phyloP scores from a whole-genome alignment of 2,113 vertebrate genomes.

The Phalacrocorax aristotelis region DNA sequence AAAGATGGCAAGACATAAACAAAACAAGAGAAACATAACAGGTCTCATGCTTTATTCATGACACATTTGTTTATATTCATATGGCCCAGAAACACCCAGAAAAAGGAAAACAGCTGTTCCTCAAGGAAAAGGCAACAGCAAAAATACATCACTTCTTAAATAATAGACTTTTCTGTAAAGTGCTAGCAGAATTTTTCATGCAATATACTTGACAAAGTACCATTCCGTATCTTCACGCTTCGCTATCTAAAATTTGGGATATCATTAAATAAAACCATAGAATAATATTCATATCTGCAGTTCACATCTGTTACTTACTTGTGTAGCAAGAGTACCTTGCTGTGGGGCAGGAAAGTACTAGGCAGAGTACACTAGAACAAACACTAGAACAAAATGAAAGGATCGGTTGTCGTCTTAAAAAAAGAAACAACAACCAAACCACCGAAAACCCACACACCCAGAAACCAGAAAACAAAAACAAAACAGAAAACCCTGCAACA shows the following conservation, averaged over 20 bases:
- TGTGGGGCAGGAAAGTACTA: not conserved
- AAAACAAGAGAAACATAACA: not conserved
- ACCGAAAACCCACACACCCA: not conserved
- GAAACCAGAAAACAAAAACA: not conserved
- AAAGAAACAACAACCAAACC: not conserved
- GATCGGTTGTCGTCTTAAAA: not conserved
- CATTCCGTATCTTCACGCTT: not conserved
- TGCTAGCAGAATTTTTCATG: not conserved
- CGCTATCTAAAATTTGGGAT: not conserved
- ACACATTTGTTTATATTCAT: conserved; percentile 24
- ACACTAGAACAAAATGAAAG: conserved; percentile 23
- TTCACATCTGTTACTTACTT: not conserved
- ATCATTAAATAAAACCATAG: not conserved
- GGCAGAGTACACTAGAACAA: not conserved
- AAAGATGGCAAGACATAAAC: not conserved
- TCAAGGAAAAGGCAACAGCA: not conserved
- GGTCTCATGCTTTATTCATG: conserved; percentile 45
- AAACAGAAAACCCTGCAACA: not conserved
- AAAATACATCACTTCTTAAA: not conserved
- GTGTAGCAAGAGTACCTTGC: not conserved
- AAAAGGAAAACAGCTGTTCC: conserved; percentile 21
- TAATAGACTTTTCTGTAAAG: not conserved
- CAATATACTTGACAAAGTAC: not conserved
- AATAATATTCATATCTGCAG: not conserved
- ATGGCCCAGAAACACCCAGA: not conserved